Percentiles rank a stretch among this genome's conserved stretches.
Evolutionary conservation across 2,113 vertebrate species (phyloP).

Genomic region (Spheniscus mendiculus): DNA sequence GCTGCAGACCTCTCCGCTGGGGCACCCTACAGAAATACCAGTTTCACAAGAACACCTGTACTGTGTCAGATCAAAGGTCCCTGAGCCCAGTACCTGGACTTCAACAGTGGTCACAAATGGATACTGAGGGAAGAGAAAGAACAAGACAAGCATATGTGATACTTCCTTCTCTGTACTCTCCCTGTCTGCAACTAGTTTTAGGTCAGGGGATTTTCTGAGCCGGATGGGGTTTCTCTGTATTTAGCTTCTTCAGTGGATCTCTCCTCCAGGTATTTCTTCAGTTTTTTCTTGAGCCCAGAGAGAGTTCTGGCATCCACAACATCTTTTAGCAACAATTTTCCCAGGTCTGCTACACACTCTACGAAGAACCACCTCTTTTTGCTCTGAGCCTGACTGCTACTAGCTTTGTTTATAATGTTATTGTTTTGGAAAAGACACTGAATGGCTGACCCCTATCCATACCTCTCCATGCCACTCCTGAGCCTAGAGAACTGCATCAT

Average conservation of each 20-base stretch:
- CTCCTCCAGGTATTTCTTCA: not conserved
- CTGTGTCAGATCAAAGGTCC: not conserved
- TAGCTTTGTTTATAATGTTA: not conserved
- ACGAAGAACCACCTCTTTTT: not conserved
- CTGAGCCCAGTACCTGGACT: not conserved
- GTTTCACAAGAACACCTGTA: not conserved
- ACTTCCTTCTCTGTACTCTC: not conserved
- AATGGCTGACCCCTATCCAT: not conserved
- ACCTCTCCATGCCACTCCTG: not conserved
- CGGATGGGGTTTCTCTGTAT: rapidly evolving
- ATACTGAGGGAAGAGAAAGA: not conserved
- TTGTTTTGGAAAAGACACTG: not conserved
- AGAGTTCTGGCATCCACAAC: not conserved
- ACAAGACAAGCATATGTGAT: not conserved
- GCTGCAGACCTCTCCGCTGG: not conserved
- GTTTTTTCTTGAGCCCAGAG: not conserved
- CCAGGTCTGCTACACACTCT: not conserved
- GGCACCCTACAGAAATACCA: not conserved
- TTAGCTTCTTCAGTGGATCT: not conserved
- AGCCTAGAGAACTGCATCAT: not conserved
- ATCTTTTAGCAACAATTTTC: not conserved
- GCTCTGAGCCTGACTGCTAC: not conserved
- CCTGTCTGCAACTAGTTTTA: not conserved
- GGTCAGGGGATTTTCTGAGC: not conserved
- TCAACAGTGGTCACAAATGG: not conserved